Evolutionary conservation across 2,888 invertebrate species (phyloP).

Genomic region (Ditula angustiorana): DNA sequence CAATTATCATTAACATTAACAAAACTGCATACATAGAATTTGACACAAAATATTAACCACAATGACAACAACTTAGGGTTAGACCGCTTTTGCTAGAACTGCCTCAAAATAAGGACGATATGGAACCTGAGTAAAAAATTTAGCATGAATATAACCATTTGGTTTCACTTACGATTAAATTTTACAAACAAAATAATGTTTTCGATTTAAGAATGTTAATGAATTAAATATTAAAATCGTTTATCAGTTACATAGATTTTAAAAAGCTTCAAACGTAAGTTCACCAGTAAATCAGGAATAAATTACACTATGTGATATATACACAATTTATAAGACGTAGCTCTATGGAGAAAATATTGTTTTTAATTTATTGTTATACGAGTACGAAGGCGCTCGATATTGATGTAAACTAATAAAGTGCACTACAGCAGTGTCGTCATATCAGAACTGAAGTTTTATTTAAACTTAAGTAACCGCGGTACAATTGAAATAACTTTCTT

Average conservation of each 20-base stretch:
- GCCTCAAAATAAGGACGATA: not conserved
- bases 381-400: slow-evolving; percentile 57
- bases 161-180: not conserved
- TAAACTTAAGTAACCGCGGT: slow-evolving; percentile 6
- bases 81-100: not conserved
- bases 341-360: slow-evolving; percentile 56
- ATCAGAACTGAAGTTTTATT: slow-evolving; percentile 66
- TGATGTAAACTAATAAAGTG: slow-evolving; percentile 72
- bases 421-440: slow-evolving; percentile 77
- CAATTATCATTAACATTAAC: not conserved
- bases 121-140: not conserved
- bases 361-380: slow-evolving; percentile 69
- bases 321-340: slow-evolving; percentile 81
- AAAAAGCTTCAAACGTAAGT: slow-evolving; percentile 33
- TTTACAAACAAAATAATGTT: not conserved
- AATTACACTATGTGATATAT: slow-evolving; percentile 81
- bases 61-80: not conserved
- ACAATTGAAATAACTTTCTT: too few relatives aligned
- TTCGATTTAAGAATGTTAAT: slow-evolving; percentile 12
- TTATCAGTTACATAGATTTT: slow-evolving; percentile 33
- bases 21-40: too few relatives aligned
- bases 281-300: slow-evolving; percentile 53
- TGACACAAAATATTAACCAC: not conserved
- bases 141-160: not conserved
- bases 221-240: slow-evolving; percentile 12